Conservation (phyloP, 2,888 invertebrate genomes). For the Sarcophaga carnaria region DNA sequence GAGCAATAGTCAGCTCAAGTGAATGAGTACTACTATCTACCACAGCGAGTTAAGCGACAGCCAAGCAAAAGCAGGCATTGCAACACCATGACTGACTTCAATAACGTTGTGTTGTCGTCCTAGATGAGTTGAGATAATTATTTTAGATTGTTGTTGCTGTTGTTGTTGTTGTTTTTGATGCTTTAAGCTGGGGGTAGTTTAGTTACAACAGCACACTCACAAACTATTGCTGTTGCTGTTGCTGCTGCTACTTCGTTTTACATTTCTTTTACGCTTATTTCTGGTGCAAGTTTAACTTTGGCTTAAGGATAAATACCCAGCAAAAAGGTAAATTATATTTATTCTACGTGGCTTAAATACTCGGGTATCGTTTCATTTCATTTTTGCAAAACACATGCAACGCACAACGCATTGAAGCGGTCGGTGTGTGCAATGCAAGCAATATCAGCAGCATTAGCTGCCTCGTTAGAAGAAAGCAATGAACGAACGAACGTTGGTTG, state of each 20-base stretch:
- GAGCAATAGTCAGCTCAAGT: no score
- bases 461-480: background rate
- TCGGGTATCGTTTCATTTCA: constrained; percentile 25
- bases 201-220: background rate
- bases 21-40: background rate
- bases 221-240: background rate
- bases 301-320: constrained; percentile 66
- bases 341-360: constrained; percentile 56
- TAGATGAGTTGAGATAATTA: background rate
- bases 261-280: background rate
- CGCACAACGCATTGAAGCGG: no score
- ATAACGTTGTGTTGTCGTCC: constrained; percentile 27
- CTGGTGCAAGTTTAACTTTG: constrained; percentile 65
- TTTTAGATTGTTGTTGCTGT: no score
- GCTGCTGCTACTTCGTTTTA: background rate
- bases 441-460: background rate
- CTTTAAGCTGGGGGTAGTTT: constrained; percentile 53
- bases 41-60: background rate
- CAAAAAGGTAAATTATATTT: constrained; percentile 68
- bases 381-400: constrained; percentile 17
- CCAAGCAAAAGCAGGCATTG: background rate
- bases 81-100: constrained; percentile 13
- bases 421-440: background rate
- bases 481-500: no score
- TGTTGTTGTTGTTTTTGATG: background rate